These are phyloP conservation scores for Pyrrhia umbra DNA, from an alignment of 2,888 invertebrate genomes.

Conservation along the genomic window DNA sequence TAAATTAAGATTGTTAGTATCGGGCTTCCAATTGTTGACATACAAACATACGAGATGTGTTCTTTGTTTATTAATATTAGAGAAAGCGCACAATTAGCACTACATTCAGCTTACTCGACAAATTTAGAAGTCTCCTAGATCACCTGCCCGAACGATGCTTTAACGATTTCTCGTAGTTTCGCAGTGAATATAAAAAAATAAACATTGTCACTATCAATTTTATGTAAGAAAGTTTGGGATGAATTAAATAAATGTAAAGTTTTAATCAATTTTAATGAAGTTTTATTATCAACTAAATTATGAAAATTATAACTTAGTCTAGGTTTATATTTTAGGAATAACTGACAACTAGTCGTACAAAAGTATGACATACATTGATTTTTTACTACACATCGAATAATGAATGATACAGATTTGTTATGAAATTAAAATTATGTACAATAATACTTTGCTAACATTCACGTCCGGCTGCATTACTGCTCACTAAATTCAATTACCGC, in stretches of 20 bases:
- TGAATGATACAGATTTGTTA: too few species aligned
- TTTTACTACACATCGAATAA: too few species aligned
- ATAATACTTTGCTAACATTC: too few species aligned
- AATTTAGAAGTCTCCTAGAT: background rate
- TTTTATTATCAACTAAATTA: conserved; percentile 47
- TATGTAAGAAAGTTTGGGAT: conserved; percentile 40
- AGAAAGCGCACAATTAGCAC: conserved; percentile 19
- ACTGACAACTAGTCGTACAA: conserved; percentile 18
- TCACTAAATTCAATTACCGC: too few species aligned
- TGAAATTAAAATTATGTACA: too few species aligned
- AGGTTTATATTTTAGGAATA: conserved; percentile 29
- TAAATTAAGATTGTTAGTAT: conserved; percentile 7
- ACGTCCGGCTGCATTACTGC: too few species aligned
- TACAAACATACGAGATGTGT: background rate
- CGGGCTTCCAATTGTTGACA: conserved; percentile 29
- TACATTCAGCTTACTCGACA: background rate
- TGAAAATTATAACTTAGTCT: conserved; percentile 38
- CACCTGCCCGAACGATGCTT: background rate
- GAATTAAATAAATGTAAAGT: conserved; percentile 54
- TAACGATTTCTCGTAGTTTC: conserved; percentile 26
- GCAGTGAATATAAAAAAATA: conserved; percentile 14
- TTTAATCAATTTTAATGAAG: conserved; percentile 40
- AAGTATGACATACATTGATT: background rate
- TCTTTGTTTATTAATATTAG: conserved; percentile 1
- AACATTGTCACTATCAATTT: conserved; percentile 17